Percentiles rank a stretch among this genome's conserved stretches.
Evolutionary conservation across 2,888 invertebrate genomes (phyloP).

Genomic region (Dysmachus trigonus): DNA sequence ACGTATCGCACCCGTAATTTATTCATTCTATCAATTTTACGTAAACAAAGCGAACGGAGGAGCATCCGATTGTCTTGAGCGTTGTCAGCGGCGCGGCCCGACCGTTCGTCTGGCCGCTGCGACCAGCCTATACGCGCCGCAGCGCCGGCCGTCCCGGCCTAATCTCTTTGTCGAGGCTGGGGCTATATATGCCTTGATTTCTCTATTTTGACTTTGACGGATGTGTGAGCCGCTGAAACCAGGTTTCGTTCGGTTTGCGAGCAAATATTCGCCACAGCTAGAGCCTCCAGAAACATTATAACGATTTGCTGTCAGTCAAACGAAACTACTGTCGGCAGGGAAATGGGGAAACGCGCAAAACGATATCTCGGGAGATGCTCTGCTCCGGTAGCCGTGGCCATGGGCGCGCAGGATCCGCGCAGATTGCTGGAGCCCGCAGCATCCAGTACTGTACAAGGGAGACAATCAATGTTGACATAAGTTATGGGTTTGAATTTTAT

Average conservation of each 20-base stretch:
- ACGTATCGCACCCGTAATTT: conserved; percentile 41
- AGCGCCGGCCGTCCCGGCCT: neutral
- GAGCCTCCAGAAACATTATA: conserved; percentile 46
- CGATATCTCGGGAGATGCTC: conserved; percentile 44
- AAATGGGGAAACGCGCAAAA: conserved; percentile 42
- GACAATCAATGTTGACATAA: conserved; percentile 53
- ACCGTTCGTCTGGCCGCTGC: conserved; percentile 12
- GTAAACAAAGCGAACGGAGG: conserved; percentile 35
- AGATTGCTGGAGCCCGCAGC: neutral
- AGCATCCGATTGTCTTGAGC: conserved; percentile 36
- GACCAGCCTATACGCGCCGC: no score
- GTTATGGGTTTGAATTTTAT: conserved; percentile 55
- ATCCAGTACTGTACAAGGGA: conserved; percentile 30
- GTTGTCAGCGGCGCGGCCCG: conserved; percentile 1
- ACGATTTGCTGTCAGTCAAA: conserved; percentile 50
- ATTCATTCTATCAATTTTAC: conserved; percentile 42
- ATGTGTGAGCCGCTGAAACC: conserved; percentile 54
- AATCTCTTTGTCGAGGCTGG: conserved; percentile 20
- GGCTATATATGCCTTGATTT: conserved; percentile 52
- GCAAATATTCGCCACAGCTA: conserved; percentile 28
- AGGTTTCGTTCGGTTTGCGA: conserved; percentile 39
- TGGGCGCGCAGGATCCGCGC: neutral
- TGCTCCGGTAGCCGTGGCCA: conserved; percentile 42
- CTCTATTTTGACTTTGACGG: conserved; percentile 64
- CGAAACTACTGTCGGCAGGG: conserved; percentile 35